Evolutionary conservation across 2,797 vertebrate species (phyloP).

Genomic region (Channa striata): DNA sequence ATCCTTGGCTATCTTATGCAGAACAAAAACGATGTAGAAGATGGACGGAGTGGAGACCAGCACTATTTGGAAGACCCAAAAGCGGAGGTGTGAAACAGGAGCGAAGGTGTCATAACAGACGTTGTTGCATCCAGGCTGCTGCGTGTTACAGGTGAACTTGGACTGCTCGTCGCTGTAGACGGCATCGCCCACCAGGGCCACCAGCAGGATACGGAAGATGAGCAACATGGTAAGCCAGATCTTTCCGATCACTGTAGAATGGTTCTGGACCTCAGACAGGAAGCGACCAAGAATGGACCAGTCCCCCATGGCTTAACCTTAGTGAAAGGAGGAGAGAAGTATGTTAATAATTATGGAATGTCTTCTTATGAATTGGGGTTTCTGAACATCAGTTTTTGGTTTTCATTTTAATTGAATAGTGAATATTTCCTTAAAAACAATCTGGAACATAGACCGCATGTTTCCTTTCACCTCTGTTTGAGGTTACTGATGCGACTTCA

Average conservation of each 20-base stretch:
- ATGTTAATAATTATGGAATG: too few relatives aligned
- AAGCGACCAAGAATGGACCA: slow-evolving; percentile 79
- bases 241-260: slow-evolving; percentile 78
- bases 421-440: too few relatives aligned
- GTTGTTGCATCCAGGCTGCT: slow-evolving; percentile 81
- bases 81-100: slow-evolving; percentile 75
- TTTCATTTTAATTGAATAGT: too few relatives aligned
- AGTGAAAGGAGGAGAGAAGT: background rate
- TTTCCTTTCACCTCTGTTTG: too few relatives aligned
- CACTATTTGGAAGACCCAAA: slow-evolving; percentile 83
- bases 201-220: slow-evolving; percentile 79
- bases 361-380: background rate
- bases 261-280: slow-evolving; percentile 78
- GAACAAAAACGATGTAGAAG: slow-evolving; percentile 76
- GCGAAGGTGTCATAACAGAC: slow-evolving; percentile 75
- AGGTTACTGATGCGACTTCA: too few relatives aligned
- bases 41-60: slow-evolving; percentile 75
- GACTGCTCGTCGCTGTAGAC: slow-evolving; percentile 77
- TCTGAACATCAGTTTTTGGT: too few relatives aligned
- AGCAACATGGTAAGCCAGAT: slow-evolving; percentile 81
- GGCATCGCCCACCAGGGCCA: slow-evolving; percentile 73
- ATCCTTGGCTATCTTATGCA: slow-evolving; percentile 79
- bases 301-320: slow-evolving; percentile 72
- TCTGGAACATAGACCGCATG: too few relatives aligned
- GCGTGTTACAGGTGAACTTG: slow-evolving; percentile 78